phyloP scores from a whole-genome alignment of 1,140 invertebrate genomes.

The Gonatopus flavifemur region DNA sequence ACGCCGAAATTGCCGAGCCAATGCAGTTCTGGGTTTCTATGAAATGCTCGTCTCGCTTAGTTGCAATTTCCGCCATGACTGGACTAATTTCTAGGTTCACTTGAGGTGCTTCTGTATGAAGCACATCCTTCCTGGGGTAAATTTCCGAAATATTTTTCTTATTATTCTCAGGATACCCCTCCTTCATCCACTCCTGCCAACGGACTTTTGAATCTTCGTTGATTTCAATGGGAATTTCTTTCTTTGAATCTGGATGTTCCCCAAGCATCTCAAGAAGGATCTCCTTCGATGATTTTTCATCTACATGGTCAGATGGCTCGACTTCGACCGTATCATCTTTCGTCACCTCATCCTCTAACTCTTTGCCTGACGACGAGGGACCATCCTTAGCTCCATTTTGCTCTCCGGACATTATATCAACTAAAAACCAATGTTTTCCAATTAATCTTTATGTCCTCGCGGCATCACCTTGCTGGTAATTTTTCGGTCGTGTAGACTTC shows the following conservation, averaged over 20 bases:
- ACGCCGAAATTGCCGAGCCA: slow-evolving; percentile 7
- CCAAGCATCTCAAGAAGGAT: slow-evolving; percentile 9
- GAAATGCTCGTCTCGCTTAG: slow-evolving; percentile 24
- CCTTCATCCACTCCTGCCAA: slow-evolving; percentile 19
- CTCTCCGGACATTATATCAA: too few species aligned
- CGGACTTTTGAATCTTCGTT: slow-evolving; percentile 8
- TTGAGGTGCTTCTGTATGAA: slow-evolving; percentile 19
- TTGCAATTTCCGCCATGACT: slow-evolving; percentile 14
- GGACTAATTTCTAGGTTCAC: slow-evolving; percentile 15
- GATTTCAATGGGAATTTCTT: slow-evolving; percentile 5
- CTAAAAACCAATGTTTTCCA: too few species aligned
- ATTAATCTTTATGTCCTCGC: too few species aligned
- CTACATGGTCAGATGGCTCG: not conserved
- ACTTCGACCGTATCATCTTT: not conserved
- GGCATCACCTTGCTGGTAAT: too few species aligned
- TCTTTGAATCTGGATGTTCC: slow-evolving; percentile 7
- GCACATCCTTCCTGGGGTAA: slow-evolving; percentile 10
- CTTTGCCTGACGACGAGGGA: not conserved
- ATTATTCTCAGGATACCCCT: slow-evolving; percentile 15
- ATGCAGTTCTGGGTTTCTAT: slow-evolving; percentile 19
- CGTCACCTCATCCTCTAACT: slow-evolving; percentile 1
- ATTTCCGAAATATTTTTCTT: slow-evolving; percentile 13
- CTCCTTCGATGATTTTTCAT: not conserved
- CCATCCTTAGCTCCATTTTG: not conserved
- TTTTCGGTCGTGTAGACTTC: too few species aligned